A percentile compares a stretch with the other conserved stretches of the same genome.
Evolutionary conservation across 2,113 vertebrate species (phyloP).

Genomic region (Ariopsis seemanni): DNA sequence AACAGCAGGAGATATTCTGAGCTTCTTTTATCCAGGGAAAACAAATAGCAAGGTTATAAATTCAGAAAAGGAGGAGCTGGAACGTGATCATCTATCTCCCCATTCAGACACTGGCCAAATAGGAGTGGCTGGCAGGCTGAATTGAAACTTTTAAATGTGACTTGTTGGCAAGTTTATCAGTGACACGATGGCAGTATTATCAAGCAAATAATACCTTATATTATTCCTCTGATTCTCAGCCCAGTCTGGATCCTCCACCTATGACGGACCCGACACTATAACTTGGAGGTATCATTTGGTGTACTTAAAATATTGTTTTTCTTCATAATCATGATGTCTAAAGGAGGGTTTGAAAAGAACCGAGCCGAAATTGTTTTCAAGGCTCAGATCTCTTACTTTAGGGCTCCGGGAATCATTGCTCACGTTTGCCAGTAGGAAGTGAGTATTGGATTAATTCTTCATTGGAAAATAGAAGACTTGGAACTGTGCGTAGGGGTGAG

Average conservation of each 20-base stretch:
- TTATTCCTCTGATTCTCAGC: background rate
- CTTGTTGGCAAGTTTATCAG: slow-evolving; percentile 9
- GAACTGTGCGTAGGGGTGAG: slow-evolving; percentile 17
- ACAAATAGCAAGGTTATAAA: slow-evolving; percentile 47
- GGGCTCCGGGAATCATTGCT: background rate
- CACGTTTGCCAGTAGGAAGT: slow-evolving; percentile 19
- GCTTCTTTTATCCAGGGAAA: slow-evolving; percentile 55
- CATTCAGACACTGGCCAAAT: slow-evolving; percentile 37
- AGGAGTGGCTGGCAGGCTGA: background rate
- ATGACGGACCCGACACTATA: too few relatives aligned
- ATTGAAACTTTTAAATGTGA: slow-evolving; percentile 11
- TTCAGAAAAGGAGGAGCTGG: slow-evolving; percentile 44
- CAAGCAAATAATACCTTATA: background rate
- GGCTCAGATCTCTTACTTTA: background rate
- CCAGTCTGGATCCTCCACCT: background rate
- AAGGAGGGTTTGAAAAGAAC: background rate
- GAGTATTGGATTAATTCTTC: slow-evolving; percentile 5
- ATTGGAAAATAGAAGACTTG: background rate
- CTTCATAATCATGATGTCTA: background rate
- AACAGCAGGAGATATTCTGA: slow-evolving; percentile 57
- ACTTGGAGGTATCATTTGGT: background rate
- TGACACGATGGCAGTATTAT: background rate
- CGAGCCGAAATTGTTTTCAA: background rate
- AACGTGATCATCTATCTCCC: slow-evolving; percentile 15
- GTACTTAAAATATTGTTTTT: background rate